phyloP scores from a whole-genome alignment of 2,113 vertebrate genomes.

The Arenaria interpres region DNA sequence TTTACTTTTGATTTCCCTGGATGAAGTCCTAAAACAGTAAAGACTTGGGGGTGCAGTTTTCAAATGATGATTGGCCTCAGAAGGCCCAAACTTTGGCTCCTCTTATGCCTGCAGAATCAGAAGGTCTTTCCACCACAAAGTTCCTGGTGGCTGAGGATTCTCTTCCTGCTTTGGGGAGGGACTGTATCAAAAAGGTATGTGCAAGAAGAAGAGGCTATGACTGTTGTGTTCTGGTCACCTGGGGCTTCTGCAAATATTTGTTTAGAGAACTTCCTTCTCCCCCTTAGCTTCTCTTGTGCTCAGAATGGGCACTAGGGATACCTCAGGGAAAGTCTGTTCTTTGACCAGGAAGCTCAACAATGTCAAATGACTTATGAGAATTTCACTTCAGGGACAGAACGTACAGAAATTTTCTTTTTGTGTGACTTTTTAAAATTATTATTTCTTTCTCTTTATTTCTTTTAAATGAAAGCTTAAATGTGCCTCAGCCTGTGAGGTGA shows the following conservation, averaged over 20 bases:
- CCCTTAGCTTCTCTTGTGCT: neutral
- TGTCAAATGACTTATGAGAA: neutral
- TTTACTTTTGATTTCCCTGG: neutral
- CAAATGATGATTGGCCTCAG: neutral
- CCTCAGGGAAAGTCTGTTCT: neutral
- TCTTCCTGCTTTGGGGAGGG: neutral
- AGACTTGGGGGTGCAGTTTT: neutral
- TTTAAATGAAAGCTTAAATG: neutral
- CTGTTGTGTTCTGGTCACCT: neutral
- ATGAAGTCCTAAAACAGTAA: neutral
- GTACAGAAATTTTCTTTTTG: neutral
- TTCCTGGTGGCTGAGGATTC: neutral
- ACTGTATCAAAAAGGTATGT: neutral
- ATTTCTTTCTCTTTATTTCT: neutral
- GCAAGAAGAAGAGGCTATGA: neutral
- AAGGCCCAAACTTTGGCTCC: neutral
- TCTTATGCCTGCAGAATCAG: neutral
- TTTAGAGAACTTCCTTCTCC: neutral
- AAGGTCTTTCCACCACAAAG: neutral
- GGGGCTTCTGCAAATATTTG: neutral
- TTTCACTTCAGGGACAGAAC: neutral
- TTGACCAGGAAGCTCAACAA: neutral
- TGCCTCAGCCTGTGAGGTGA: neutral
- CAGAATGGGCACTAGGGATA: neutral
- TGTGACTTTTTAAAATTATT: neutral